A percentile compares a stretch with the other conserved stretches of the same genome.
These are phyloP conservation scores for Dolichoris vasculosae DNA, from an alignment of 1,140 invertebrate genomes.

Conservation along the genomic window DNA sequence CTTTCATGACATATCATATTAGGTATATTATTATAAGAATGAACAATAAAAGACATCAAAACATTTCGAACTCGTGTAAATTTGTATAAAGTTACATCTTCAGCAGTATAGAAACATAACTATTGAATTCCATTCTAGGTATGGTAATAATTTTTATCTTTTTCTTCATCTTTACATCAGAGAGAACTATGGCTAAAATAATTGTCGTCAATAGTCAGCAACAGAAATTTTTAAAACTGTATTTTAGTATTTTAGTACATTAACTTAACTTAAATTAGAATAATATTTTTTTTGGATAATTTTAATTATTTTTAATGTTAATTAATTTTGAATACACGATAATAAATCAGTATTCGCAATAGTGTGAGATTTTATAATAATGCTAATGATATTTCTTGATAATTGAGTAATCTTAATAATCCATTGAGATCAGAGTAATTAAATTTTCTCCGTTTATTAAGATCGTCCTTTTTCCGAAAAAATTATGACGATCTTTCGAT, in stretches of 20 bases:
- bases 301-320: no score
- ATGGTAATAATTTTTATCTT: neutral
- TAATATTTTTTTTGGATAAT: no score
- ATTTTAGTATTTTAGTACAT: no score
- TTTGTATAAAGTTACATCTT: neutral
- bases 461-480: constrained; percentile 38
- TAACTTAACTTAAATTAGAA: no score
- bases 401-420: neutral
- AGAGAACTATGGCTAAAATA: constrained; percentile 16
- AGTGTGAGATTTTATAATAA: no score
- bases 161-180: neutral
- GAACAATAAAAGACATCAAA: neutral
- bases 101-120: neutral
- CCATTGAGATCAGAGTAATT: constrained; percentile 21
- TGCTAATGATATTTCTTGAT: no score
- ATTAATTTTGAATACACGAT: no score
- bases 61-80: neutral
- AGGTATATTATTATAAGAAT: no score
- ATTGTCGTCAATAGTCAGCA: neutral
- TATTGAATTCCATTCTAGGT: neutral
- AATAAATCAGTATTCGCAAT: no score
- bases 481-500: neutral
- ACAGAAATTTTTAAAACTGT: no score
- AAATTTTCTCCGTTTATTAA: constrained; percentile 20
- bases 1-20: no score